These are phyloP conservation scores for Leucoma salicis DNA, from an alignment of 2,888 invertebrate species.

Conservation along the genomic window DNA sequence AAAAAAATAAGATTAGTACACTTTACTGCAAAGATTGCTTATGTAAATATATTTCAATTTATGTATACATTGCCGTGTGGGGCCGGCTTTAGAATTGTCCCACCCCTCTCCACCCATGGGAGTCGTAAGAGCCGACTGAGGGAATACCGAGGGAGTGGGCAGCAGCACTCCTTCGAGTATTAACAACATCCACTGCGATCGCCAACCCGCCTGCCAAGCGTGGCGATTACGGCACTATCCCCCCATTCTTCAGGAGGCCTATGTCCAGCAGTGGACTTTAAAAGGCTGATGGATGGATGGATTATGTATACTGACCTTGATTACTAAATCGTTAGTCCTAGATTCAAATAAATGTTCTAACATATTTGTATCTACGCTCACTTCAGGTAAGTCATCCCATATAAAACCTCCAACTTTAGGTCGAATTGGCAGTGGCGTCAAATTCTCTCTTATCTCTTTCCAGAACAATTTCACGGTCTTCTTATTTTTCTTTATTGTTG, in stretches of 20 bases:
- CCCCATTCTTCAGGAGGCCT: too few relatives aligned
- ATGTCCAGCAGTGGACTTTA: too few relatives aligned
- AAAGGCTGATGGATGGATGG: neutral
- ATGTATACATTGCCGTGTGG: neutral
- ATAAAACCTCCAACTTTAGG: constrained; percentile 87
- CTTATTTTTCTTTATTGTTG: constrained; percentile 91
- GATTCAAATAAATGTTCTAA: constrained; percentile 98
- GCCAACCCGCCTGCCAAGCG: too few relatives aligned
- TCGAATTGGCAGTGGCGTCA: constrained; percentile 69
- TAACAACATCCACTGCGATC: too few relatives aligned
- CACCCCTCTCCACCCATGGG: too few relatives aligned
- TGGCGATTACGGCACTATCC: too few relatives aligned
- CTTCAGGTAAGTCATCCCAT: constrained; percentile 94
- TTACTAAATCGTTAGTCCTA: constrained; percentile 95
- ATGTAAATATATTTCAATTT: neutral
- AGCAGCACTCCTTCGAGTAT: too few relatives aligned
- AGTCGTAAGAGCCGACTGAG: too few relatives aligned
- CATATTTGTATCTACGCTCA: constrained; percentile 94
- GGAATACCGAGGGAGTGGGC: too few relatives aligned
- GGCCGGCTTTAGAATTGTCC: too few relatives aligned
- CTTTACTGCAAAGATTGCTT: too few relatives aligned
- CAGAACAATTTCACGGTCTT: constrained; percentile 99
- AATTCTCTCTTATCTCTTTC: constrained; percentile 95
- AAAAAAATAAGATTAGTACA: constrained; percentile 16
- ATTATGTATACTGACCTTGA: constrained; percentile 82